Conservation (phyloP, 2,113 vertebrate species). For the Forbesichthys agassizii region DNA sequence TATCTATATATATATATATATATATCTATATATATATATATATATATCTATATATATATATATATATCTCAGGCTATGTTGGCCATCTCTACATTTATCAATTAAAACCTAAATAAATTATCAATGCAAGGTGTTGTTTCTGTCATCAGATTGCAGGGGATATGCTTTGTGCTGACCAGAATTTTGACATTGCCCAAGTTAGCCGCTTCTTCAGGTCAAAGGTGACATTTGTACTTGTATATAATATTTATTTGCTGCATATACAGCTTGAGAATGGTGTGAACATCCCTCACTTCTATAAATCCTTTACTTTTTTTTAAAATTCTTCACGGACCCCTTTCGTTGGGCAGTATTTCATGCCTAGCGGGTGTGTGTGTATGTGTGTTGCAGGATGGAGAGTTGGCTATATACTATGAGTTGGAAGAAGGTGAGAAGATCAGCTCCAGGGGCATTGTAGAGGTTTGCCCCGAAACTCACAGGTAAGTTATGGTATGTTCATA, state of each 20-base stretch:
- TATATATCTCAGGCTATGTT: not conserved
- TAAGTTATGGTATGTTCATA: slow-evolving; percentile 33
- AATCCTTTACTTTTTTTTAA: no score
- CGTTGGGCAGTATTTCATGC: not conserved
- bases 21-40: no score
- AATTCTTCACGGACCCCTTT: no score
- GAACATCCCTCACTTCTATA: no score
- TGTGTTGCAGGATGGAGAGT: slow-evolving; percentile 74
- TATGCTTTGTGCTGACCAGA: slow-evolving; percentile 84
- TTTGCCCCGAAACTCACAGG: slow-evolving; percentile 78
- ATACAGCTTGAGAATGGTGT: not conserved
- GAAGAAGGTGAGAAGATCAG: slow-evolving; percentile 76
- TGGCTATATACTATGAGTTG: slow-evolving; percentile 82
- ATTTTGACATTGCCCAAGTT: slow-evolving; percentile 83
- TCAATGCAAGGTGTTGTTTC: not conserved
- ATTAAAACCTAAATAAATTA: not conserved
- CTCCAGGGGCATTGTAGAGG: slow-evolving; percentile 81
- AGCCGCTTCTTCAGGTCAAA: slow-evolving; percentile 81
- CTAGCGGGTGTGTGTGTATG: not conserved
- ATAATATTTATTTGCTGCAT: not conserved
- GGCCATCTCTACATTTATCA: not conserved
- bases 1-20: no score
- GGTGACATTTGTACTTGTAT: slow-evolving; percentile 55
- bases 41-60: no score
- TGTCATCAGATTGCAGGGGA: slow-evolving; percentile 79